phyloP scores from a whole-genome alignment of 35 echinoderm and acorn worm species.

The Ptychodera flava region DNA sequence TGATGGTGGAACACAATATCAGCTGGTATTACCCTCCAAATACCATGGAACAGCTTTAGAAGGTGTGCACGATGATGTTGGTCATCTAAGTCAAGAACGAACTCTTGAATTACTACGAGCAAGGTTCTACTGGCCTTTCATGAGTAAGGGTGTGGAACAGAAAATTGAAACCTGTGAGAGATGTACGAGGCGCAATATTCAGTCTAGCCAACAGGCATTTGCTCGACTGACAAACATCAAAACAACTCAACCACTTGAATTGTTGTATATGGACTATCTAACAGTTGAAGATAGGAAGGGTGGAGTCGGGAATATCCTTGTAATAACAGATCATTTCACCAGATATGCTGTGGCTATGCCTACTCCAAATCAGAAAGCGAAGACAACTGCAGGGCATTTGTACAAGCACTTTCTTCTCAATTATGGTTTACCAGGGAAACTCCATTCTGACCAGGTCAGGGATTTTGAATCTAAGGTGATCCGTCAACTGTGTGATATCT shows the following conservation, averaged over 20 bases:
- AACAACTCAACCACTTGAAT: constrained; percentile 24
- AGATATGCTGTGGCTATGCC: constrained; percentile 48
- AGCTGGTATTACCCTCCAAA: constrained; percentile 32
- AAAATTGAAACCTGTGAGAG: neutral
- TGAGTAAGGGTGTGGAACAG: constrained; percentile 19
- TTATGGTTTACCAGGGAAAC: constrained; percentile 43
- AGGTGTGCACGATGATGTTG: too few relatives aligned
- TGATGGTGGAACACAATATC: neutral
- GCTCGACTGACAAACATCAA: constrained; percentile 16
- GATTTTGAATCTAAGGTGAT: constrained; percentile 55
- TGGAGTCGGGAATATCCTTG: constrained; percentile 34
- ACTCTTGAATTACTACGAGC: too few relatives aligned
- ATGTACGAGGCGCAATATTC: constrained; percentile 22
- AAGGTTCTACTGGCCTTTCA: too few relatives aligned
- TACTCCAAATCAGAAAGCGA: constrained; percentile 58
- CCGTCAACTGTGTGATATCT: constrained; percentile 29
- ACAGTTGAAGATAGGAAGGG: neutral
- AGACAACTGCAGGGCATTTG: constrained; percentile 41
- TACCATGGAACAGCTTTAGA: constrained; percentile 4
- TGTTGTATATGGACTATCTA: constrained; percentile 44
- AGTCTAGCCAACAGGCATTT: constrained; percentile 23
- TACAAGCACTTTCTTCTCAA: constrained; percentile 39
- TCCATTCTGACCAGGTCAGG: constrained; percentile 40
- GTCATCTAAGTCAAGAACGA: too few relatives aligned
- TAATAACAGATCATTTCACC: constrained; percentile 52